Base-by-base conservation (phyloP, 2,888 invertebrate genomes). In the Pristionchus entomophagus region DNA sequence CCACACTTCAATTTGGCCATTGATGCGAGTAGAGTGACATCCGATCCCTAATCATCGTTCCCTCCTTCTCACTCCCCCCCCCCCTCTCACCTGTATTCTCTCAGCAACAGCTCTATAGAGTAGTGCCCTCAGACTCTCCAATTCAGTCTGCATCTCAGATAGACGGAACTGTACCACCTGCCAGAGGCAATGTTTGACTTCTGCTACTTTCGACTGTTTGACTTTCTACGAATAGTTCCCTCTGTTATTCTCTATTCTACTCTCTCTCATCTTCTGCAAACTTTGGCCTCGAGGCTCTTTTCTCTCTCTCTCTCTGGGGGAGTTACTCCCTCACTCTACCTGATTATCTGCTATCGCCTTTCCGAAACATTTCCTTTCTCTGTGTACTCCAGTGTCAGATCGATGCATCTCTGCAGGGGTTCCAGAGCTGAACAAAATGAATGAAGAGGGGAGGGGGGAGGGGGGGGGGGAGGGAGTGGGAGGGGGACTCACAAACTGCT, bases 1-100 rank as follows among this genome's bases (percentile, higher is more conserved):
- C 95, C 95, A 17, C 94, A 94, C 91, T 95, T 95, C 87, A 95
- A 91, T 90, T 95, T 95, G 65, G 94, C 94, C 95, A 95, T 95
- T n/a, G 95, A 95, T 0, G 95, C 95, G 84, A 95, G 89, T 89
- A 94, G 94, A 2, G 95, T 95, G 19, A 95, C 95, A 91, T 95
- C 95, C 86, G 94, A 92, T 1, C 94, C 95, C 49, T 92, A 94
- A 88, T 81, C 94, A 88, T 6, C 32, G 0, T 35, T 22, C 19
- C 17, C 35, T 35, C 59, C 14, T 14, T 14, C 45, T 45, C 45
- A 6, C 45, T 45, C 14, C 45, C 17, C 14, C 45, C 45, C 45
- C 14, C 45, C n/a, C n/a, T n/a, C 77, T n/a, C 17, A 80, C 83
- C 29, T 59, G 83, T 17, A 62, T 22, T 59, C 85, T 45, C 32